Evolutionary conservation across 2,113 vertebrate species (phyloP), one percentile per base, ranked within the genome.

Genomic region (Trogon surrucura): DNA sequence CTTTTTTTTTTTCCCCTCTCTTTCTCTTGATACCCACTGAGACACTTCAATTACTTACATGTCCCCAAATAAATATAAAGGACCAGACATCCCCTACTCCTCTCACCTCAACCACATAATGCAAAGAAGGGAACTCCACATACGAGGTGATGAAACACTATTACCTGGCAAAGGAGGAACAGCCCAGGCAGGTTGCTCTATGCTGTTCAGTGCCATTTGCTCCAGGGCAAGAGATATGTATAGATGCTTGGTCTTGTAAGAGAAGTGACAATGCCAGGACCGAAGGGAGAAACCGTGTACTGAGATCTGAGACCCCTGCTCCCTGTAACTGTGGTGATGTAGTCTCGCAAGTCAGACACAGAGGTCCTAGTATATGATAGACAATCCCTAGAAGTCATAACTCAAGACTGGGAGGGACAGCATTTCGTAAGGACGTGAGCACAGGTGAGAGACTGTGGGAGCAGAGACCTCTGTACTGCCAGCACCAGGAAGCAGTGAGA

Each of bases 1-100:
- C 61, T 58, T 79, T 64, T 83, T 47, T 80, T 71, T 67, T 61
- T 36, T n/a, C 41, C 9, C 41, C 41, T 41, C 10, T 2, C 7
- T 34, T 69, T n/a, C 8, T 48, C 56, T 51, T 57, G n/a, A 79
- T 87, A 69, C 27, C 83, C 36, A 61, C n/a, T 80, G 77, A 81
- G 65, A 87, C 45, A 61, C 30, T 30, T 91, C 88, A 92, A 62
- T 90, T 93, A 93, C 54, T 88, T 62, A 73, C 56, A 88, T 56
- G 66, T 87, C 50, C 66, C 62, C 62, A 95, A 82, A 89, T 58
- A 62, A 93, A 88, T 41, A 65, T 30, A 91, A 64, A 89, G 67
- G 41, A 62, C 16, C 30, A 87, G 57, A 75, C 25, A 8, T 47
- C n/a, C 30, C 36, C 29, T 78, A 9, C 30, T 58, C 16, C n/a